Percentiles rank a stretch among this genome's conserved stretches.
phyloP scores from a whole-genome alignment of 2,113 vertebrate genomes.

The Microtus pennsylvanicus region DNA sequence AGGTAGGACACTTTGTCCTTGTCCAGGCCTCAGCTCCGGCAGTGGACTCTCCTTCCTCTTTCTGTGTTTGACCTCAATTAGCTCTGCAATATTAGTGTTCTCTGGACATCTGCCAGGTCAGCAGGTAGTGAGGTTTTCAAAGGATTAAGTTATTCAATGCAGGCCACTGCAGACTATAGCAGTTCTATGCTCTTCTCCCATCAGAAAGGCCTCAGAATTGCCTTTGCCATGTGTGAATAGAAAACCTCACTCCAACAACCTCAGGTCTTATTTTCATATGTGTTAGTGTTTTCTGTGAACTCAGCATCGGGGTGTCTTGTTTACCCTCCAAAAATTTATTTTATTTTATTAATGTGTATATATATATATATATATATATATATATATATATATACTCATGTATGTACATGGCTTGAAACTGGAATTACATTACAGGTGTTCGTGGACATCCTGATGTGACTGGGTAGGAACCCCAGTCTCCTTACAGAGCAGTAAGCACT shows the following conservation, averaged over 20 bases:
- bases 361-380: background rate
- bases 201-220: background rate
- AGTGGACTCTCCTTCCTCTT: background rate
- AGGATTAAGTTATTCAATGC: conserved; percentile 59
- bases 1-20: background rate
- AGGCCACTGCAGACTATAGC: conserved; percentile 40
- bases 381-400: background rate
- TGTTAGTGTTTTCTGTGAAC: background rate
- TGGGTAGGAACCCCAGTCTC: too few relatives aligned
- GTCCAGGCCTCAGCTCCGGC: background rate
- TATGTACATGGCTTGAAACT: background rate
- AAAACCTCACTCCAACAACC: conserved; percentile 23
- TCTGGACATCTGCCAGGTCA: conserved; percentile 10
- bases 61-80: conserved; percentile 58
- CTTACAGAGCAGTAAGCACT: too few relatives aligned
- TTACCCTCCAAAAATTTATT: background rate
- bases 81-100: background rate
- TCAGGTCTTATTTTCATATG: background rate
- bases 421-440: background rate
- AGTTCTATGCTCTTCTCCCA: conserved; percentile 40
- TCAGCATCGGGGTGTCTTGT: background rate
- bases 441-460: background rate
- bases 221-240: background rate
- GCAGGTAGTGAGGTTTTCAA: conserved; percentile 40
- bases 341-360: background rate